A percentile compares a stretch with the other conserved stretches of the same genome.
Evolutionary conservation across 2,888 invertebrate species (phyloP).

Genomic region (Chrysolina americana): DNA sequence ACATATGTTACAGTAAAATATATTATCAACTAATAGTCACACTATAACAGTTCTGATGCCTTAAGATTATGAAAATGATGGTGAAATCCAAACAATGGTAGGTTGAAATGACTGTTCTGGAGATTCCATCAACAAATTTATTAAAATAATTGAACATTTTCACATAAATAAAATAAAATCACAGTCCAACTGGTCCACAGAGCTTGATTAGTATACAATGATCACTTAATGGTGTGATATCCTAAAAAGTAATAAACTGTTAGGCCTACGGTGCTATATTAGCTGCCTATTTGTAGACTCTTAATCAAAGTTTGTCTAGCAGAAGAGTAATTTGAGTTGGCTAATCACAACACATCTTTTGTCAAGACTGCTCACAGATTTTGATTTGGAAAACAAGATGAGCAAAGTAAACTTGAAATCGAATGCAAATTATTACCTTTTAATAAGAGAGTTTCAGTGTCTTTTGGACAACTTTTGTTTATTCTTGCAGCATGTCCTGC

Average conservation of each 20-base stretch:
- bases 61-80: not conserved
- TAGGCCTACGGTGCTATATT: not conserved
- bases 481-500: too few relatives aligned
- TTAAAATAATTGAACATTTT: not conserved
- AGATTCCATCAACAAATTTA: not conserved
- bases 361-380: too few relatives aligned
- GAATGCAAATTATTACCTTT: too few relatives aligned
- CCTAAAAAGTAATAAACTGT: not conserved
- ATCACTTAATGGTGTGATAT: not conserved
- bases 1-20: slow-evolving; percentile 7
- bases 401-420: too few relatives aligned
- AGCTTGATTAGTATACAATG: not conserved
- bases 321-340: too few relatives aligned
- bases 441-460: too few relatives aligned
- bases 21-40: not conserved
- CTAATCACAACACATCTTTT: too few relatives aligned
- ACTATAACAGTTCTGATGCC: not conserved
- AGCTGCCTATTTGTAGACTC: not conserved
- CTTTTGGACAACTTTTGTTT: too few relatives aligned
- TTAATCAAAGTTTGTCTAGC: too few relatives aligned
- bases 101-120: not conserved
- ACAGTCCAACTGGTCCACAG: slow-evolving; percentile 3
- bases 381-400: too few relatives aligned
- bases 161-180: not conserved
- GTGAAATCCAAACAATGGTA: not conserved